Conservation (phyloP, 2,113 vertebrate genomes). For the Xiphias gladius region DNA sequence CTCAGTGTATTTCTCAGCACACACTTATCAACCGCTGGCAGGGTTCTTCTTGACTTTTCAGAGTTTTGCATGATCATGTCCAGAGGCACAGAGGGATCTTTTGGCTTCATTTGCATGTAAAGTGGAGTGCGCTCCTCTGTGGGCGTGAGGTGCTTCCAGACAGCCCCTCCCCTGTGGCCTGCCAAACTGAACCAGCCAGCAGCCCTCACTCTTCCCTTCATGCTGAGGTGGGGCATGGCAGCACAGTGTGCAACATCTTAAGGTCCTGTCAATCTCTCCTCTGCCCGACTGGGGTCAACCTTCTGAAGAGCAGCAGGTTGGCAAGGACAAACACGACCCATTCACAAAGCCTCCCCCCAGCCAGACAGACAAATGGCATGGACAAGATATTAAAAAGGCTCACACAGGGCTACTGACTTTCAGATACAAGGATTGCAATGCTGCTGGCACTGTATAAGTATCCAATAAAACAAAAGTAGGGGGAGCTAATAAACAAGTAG, state of each 20-base stretch:
- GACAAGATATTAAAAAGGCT: slow-evolving; percentile 64
- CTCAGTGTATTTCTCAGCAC: slow-evolving; percentile 13
- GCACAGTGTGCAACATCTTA: slow-evolving; percentile 77
- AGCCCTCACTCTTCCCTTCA: slow-evolving; percentile 75
- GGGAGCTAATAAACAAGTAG: slow-evolving; percentile 61
- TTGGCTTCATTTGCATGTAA: slow-evolving; percentile 85
- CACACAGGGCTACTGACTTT: slow-evolving; percentile 30
- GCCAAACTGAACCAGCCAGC: slow-evolving; percentile 74
- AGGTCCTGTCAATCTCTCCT: slow-evolving; percentile 80
- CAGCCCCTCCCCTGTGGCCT: slow-evolving; percentile 74
- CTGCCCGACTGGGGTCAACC: slow-evolving; percentile 71
- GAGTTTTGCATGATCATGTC: slow-evolving; percentile 67
- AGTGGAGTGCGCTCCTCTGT: slow-evolving; percentile 73
- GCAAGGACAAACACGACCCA: slow-evolving; percentile 77
- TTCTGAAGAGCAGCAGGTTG: slow-evolving; percentile 75
- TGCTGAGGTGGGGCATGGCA: slow-evolving; percentile 78
- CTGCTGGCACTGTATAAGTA: slow-evolving; percentile 55
- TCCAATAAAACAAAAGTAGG: slow-evolving; percentile 59
- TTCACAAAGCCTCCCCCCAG: slow-evolving; percentile 61
- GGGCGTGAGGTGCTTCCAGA: slow-evolving; percentile 75
- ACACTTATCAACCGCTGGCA: slow-evolving; percentile 37
- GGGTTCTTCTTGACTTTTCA: slow-evolving; percentile 60
- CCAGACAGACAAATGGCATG: slow-evolving; percentile 59
- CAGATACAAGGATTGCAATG: slow-evolving; percentile 32
- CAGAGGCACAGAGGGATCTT: slow-evolving; percentile 74